Conservation (phyloP, 2,888 invertebrate genomes). For the Acronicta psi region DNA sequence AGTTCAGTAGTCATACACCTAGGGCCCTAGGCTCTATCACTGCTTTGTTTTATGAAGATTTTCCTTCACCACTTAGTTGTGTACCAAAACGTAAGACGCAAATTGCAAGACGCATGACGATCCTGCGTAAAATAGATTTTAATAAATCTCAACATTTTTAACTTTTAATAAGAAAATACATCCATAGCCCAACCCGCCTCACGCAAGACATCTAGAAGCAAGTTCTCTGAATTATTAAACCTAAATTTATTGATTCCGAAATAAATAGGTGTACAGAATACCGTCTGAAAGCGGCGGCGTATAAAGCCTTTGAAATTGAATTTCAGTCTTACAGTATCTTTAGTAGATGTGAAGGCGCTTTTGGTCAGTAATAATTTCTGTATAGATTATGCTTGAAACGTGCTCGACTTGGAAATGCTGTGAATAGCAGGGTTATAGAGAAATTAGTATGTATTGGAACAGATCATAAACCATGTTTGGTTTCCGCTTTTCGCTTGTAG, state of each 20-base stretch:
- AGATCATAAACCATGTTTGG: conserved; percentile 9
- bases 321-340: conserved; percentile 38
- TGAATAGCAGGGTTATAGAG: conserved; percentile 13
- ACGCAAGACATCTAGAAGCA: background rate
- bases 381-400: conserved; percentile 23
- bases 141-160: too few species aligned
- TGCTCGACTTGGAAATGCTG: conserved; percentile 19
- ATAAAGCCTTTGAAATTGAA: conserved; percentile 56
- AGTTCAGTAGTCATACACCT: too few species aligned
- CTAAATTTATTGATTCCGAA: conserved; percentile 54
- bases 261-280: conserved; percentile 54
- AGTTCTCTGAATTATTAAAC: conserved; percentile 49
- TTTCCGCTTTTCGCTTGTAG: too few species aligned
- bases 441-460: conserved; percentile 34
- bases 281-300: conserved; percentile 29
- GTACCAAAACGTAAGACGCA: too few species aligned
- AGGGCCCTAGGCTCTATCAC: too few species aligned
- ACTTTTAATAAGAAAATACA: background rate
- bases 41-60: too few species aligned
- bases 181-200: conserved; percentile 8
- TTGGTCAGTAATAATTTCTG: conserved; percentile 36
- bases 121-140: too few species aligned
- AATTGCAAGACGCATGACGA: too few species aligned
- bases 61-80: too few species aligned
- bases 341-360: conserved; percentile 24